Evolutionary conservation across 2,113 vertebrate species (phyloP).

Genomic region (Rhinoderma darwinii): DNA sequence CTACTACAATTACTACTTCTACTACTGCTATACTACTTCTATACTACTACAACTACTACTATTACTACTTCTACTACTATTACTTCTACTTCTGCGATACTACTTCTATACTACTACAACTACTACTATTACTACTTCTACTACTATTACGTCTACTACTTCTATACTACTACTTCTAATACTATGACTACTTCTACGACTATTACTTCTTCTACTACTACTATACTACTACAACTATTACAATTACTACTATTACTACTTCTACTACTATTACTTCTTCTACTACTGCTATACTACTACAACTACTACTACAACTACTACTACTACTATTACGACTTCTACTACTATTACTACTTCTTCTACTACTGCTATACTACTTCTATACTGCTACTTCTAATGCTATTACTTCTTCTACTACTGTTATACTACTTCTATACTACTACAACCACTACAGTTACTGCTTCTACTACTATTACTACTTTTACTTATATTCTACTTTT

Average conservation of each 20-base stretch:
- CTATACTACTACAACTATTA: too few relatives aligned
- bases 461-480: neutral
- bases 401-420: neutral
- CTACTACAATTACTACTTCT: neutral
- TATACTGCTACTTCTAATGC: too few relatives aligned
- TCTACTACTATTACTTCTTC: neutral
- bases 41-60: neutral
- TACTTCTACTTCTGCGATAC: neutral
- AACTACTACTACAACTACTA: too few relatives aligned
- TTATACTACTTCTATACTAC: too few relatives aligned
- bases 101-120: neutral
- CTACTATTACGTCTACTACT: neutral
- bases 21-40: too few relatives aligned
- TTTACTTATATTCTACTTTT: too few relatives aligned
- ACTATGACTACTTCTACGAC: too few relatives aligned
- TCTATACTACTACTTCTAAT: too few relatives aligned
- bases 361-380: too few relatives aligned
- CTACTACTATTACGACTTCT: too few relatives aligned
- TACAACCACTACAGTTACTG: too few relatives aligned
- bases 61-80: neutral
- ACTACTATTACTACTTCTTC: neutral
- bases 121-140: too few relatives aligned
- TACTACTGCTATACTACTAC: neutral
- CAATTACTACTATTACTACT: neutral
- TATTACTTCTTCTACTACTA: neutral